phyloP scores from a whole-genome alignment of 2,888 invertebrate species.

The Brachypterus glaber region DNA sequence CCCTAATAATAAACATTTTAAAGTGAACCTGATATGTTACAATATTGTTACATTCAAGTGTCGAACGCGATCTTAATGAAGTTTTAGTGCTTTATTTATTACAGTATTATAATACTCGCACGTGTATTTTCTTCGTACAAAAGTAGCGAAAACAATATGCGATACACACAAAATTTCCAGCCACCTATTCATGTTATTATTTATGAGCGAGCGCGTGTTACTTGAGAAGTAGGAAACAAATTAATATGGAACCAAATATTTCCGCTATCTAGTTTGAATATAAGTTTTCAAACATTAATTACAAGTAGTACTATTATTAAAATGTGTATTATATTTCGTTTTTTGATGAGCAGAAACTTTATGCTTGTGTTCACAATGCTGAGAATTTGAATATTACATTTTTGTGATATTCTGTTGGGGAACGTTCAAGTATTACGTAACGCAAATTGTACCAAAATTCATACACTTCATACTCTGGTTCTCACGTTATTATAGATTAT shows the following conservation, averaged over 20 bases:
- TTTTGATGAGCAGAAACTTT: too few relatives aligned
- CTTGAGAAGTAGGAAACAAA: slow-evolving; percentile 24
- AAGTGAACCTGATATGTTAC: too few relatives aligned
- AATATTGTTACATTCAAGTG: too few relatives aligned
- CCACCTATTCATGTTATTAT: slow-evolving; percentile 20
- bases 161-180: slow-evolving; percentile 20
- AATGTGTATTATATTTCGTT: too few relatives aligned
- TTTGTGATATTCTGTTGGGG: too few relatives aligned
- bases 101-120: background rate
- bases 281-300: slow-evolving; percentile 23
- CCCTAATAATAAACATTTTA: too few relatives aligned
- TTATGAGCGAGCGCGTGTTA: slow-evolving; percentile 20
- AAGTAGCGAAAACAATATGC: slow-evolving; percentile 9
- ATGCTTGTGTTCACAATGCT: too few relatives aligned
- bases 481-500: too few relatives aligned
- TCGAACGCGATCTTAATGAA: background rate
- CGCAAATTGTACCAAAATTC: too few relatives aligned
- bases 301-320: slow-evolving; percentile 25
- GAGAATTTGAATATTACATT: too few relatives aligned
- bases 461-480: too few relatives aligned
- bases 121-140: slow-evolving; percentile 11
- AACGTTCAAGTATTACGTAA: too few relatives aligned
- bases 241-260: slow-evolving; percentile 26
- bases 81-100: background rate
- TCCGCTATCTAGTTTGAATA: slow-evolving; percentile 21